Evolutionary conservation across 2,113 vertebrate genomes (phyloP).

Genomic region (Podarcis muralis): DNA sequence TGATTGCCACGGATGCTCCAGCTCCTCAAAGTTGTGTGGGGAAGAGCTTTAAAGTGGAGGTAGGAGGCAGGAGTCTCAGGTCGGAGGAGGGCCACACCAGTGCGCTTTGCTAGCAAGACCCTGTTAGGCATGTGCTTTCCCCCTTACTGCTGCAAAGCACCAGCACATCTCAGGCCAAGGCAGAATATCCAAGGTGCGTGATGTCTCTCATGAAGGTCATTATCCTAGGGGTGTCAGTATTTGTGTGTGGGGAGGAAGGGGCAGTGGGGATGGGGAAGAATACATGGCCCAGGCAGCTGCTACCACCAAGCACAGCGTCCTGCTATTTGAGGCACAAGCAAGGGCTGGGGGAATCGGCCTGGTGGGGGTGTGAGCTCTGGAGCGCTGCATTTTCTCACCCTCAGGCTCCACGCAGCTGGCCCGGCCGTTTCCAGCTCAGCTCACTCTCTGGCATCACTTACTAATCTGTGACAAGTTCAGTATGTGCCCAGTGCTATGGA

Average conservation of each 20-base stretch:
- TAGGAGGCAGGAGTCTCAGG: neutral
- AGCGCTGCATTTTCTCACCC: neutral
- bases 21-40: neutral
- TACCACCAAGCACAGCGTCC: neutral
- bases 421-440: constrained; percentile 15
- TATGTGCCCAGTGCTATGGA: neutral
- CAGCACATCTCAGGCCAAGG: neutral
- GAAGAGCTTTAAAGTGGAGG: neutral
- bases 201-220: neutral
- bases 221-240: neutral
- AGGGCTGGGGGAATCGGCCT: neutral
- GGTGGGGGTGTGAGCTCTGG: neutral
- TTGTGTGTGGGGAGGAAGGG: neutral
- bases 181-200: neutral
- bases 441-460: constrained; percentile 9
- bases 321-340: neutral
- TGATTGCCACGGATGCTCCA: neutral
- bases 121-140: neutral
- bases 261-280: neutral
- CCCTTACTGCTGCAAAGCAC: neutral
- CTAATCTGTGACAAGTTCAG: constrained; percentile 15
- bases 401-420: neutral
- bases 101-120: neutral
- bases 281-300: neutral
- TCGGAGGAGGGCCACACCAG: neutral